phyloP scores from a whole-genome alignment of 2,113 vertebrate species.

The Protobothrops flavoviridis region DNA sequence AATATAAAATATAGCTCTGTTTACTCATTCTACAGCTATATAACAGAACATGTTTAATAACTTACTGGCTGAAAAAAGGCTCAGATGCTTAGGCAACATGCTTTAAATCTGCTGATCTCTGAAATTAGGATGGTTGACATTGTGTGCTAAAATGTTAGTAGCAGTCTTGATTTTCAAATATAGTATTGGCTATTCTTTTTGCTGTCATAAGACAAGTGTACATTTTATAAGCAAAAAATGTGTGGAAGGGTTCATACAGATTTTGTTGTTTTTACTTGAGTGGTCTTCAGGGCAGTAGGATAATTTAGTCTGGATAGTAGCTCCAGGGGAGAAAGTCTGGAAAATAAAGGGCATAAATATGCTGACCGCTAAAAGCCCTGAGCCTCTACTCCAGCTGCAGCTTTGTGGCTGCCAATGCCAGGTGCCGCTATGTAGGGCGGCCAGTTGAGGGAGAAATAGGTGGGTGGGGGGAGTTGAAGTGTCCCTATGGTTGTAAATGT shows the following conservation, averaged over 20 bases:
- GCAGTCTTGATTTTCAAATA: conserved; percentile 49
- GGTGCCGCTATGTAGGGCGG: not conserved
- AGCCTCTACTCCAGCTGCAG: not conserved
- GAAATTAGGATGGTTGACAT: conserved; percentile 33
- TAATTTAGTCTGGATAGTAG: not conserved
- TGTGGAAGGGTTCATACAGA: conserved; percentile 3
- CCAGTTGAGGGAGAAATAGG: not conserved
- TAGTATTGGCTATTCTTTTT: conserved; percentile 37
- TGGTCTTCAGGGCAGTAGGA: not conserved
- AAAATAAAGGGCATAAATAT: not conserved
- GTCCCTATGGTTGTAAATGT: not conserved
- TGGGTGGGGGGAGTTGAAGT: not conserved
- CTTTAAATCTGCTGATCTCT: conserved; percentile 41
- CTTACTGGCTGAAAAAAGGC: conserved; percentile 9
- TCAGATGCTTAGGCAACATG: conserved; percentile 29
- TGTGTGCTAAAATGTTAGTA: conserved; percentile 13
- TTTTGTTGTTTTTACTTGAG: conserved; percentile 36
- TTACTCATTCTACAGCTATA: not conserved
- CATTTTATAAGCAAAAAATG: conserved; percentile 40
- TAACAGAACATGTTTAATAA: conserved; percentile 7
- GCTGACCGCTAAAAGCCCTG: not conserved
- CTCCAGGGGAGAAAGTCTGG: not conserved
- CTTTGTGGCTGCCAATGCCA: not conserved
- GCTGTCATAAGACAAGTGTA: conserved; percentile 35
- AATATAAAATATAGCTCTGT: not conserved